Percentiles rank a stretch among this genome's conserved stretches.
Evolutionary conservation across 2,797 vertebrate genomes (phyloP).

Genomic region (Hydrocynus forskahlii): DNA sequence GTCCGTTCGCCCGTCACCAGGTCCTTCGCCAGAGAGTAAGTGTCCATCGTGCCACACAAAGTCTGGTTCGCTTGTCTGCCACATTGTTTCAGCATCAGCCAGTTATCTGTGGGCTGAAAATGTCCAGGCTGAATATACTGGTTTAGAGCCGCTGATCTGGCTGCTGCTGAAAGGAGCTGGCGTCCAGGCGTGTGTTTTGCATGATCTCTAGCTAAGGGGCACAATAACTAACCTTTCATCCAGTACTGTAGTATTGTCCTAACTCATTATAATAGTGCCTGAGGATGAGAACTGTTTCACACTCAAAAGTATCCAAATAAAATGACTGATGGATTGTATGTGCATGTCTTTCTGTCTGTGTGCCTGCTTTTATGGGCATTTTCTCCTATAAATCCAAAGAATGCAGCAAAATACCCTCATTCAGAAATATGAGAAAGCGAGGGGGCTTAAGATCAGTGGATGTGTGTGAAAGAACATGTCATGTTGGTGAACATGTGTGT

Average conservation of each 20-base stretch:
- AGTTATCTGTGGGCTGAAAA: neutral
- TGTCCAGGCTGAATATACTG: neutral
- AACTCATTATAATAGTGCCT: constrained; percentile 61
- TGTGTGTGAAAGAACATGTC: constrained; percentile 38
- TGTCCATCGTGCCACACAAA: constrained; percentile 61
- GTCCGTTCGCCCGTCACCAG: constrained; percentile 96
- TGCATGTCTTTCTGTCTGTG: constrained; percentile 6
- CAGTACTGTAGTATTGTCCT: constrained; percentile 68
- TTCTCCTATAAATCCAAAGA: constrained; percentile 35
- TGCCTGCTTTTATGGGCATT: neutral
- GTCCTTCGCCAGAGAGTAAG: constrained; percentile 97
- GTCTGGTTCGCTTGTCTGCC: constrained; percentile 4
- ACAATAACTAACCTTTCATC: constrained; percentile 74
- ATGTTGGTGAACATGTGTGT: constrained; percentile 18
- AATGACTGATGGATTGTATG: neutral
- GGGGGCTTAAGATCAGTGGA: constrained; percentile 3
- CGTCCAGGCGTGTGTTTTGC: constrained; percentile 33
- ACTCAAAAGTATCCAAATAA: neutral
- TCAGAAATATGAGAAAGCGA: neutral
- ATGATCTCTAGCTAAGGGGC: constrained; percentile 49
- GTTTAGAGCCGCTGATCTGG: neutral
- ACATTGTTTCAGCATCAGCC: constrained; percentile 28
- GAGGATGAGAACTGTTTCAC: constrained; percentile 28
- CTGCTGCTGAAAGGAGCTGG: constrained; percentile 21
- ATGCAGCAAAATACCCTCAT: constrained; percentile 50